Base-by-base conservation (phyloP, 2,888 invertebrate species). In the Isotomurus palustris region DNA sequence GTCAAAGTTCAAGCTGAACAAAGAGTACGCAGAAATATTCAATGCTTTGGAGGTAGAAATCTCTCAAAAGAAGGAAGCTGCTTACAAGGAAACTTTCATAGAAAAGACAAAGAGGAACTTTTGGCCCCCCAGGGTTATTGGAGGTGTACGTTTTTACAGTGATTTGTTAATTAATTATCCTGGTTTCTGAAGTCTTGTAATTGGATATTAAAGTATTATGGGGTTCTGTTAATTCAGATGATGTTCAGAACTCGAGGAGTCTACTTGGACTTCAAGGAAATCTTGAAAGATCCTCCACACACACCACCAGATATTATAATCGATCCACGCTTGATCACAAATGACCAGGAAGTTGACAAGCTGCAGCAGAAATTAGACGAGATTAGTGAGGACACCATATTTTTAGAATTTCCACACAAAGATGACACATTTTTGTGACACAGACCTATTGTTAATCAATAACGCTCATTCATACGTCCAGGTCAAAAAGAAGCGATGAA, bases 261-360 rank as follows among this genome's bases (percentile, higher is more conserved):
- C 2, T 64, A 64, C 32, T 24, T 60, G 35, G 64, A 64, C 22
- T 56, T 48, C 14, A 44, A 44, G 14, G 60, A 60, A 52, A 55
- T 58, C n/a, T 40, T 55, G 10, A 52, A 53, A 51, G 64, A 60
- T 43, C 63, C 64, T 5, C 64, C 64, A 12, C 60, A 60, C 22
- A 60, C 64, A n/a, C 60, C 64, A 1, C 60, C 60, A 2, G 56
- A 60, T 40, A 51, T 58, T n/a, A n/a, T 56, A 10, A 28, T 54
- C 8, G 60, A 56, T 28, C 56, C 45, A 22, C n/a, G n/a, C n/a
- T n/a, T n/a, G n/a, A n/a, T n/a, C n/a, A n/a, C n/a, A n/a, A n/a
- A n/a, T n/a, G n/a, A n/a, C n/a, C n/a, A n/a, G n/a, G n/a, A n/a
- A n/a, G n/a, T n/a, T n/a, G n/a, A n/a, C n/a, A n/a, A n/a, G n/a